Evolutionary conservation across 1,140 invertebrate genomes (phyloP).

Genomic region (Anastatus disparis): DNA sequence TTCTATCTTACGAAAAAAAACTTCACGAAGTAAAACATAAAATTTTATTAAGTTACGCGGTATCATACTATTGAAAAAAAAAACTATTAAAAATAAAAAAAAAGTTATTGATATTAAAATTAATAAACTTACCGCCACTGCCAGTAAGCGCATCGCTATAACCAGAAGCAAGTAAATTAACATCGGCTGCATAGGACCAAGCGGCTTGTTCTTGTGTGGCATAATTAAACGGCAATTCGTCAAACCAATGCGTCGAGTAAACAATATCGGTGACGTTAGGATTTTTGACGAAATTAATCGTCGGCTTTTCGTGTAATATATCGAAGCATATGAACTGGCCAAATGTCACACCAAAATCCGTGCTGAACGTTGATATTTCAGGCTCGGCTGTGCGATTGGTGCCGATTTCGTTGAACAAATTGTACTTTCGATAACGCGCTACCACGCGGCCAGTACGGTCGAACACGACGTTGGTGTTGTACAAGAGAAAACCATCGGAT

Average conservation of each 20-base stretch:
- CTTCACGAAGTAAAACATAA: no score
- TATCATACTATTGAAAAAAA: no score
- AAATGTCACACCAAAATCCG: constrained; percentile 87
- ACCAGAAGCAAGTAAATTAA: constrained; percentile 71
- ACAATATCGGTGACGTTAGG: constrained; percentile 75
- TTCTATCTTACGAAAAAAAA: no score
- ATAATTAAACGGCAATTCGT: constrained; percentile 77
- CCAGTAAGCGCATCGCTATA: constrained; percentile 61
- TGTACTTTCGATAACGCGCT: constrained; percentile 80
- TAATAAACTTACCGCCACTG: constrained; percentile 40
- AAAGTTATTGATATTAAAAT: no score
- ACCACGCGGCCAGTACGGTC: constrained; percentile 71
- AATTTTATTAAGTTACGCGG: no score
- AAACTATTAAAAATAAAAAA: no score
- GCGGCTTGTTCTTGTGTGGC: constrained; percentile 70
- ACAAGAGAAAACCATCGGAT: constrained; percentile 65
- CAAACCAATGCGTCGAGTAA: constrained; percentile 78
- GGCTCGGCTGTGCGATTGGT: constrained; percentile 64
- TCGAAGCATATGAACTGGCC: constrained; percentile 83
- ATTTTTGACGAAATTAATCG: constrained; percentile 67
- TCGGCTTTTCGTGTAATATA: constrained; percentile 74
- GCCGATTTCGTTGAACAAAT: constrained; percentile 71
- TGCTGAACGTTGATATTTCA: constrained; percentile 73
- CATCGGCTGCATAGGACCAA: constrained; percentile 67
- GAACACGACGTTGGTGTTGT: constrained; percentile 83